Percentiles rank a stretch among this genome's conserved stretches.
Evolutionary conservation across 2,888 invertebrate genomes (phyloP).

Genomic region (Phytoseiulus persimilis): DNA sequence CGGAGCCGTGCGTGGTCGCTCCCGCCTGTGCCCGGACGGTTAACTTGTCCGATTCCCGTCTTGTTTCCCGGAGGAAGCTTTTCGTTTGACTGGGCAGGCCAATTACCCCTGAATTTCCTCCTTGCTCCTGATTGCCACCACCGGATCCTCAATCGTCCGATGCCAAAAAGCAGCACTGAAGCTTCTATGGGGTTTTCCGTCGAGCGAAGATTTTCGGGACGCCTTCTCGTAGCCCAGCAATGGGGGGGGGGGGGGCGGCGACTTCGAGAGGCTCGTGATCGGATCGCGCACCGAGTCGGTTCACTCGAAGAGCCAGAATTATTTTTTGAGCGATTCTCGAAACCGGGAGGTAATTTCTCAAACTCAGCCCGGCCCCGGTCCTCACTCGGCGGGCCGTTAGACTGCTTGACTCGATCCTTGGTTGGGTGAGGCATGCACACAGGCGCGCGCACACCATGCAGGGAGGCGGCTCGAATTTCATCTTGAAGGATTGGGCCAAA

Average conservation of each 20-base stretch:
- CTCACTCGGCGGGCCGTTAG: background rate
- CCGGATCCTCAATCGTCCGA: background rate
- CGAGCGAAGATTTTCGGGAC: background rate
- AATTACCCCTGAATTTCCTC: background rate
- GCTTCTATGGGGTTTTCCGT: background rate
- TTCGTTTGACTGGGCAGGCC: background rate
- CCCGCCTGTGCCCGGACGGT: background rate
- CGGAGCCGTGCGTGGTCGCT: background rate
- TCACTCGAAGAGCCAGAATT: too few relatives aligned
- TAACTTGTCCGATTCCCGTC: background rate
- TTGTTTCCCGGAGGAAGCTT: background rate
- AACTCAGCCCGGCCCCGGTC: background rate
- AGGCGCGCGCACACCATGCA: background rate
- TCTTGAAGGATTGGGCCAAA: background rate
- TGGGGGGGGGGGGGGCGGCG: too few relatives aligned
- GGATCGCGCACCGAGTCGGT: too few relatives aligned
- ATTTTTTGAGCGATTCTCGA: too few relatives aligned
- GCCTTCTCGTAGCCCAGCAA: too few relatives aligned
- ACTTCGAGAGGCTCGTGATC: too few relatives aligned
- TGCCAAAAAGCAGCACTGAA: background rate
- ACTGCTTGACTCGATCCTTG: background rate
- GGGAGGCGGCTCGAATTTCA: background rate
- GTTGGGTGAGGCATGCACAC: background rate
- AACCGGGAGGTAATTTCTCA: background rate
- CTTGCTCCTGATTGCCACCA: background rate